A percentile compares a stretch with the other conserved stretches of the same genome.
phyloP scores from a whole-genome alignment of 1,140 invertebrate species.

The Leguminivora glycinivorella region DNA sequence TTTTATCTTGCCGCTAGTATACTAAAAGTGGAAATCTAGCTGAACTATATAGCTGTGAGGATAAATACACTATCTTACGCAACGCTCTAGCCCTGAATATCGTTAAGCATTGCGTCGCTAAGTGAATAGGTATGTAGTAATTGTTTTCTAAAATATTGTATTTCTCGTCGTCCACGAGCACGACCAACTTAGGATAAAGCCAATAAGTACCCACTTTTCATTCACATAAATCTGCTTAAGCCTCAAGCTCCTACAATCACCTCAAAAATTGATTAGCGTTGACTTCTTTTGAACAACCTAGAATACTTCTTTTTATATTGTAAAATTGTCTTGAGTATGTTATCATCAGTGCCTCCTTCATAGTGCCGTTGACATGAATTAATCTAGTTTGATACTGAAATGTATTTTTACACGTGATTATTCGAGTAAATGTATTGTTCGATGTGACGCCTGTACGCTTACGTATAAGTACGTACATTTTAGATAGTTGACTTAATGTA shows the following conservation, averaged over 20 bases:
- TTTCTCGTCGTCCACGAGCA: no score
- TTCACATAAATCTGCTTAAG: no score
- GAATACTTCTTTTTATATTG: neutral
- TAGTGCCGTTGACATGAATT: neutral
- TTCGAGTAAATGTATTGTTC: neutral
- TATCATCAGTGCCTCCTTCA: slow-evolving; percentile 5
- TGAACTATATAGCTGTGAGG: no score
- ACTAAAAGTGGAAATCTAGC: neutral
- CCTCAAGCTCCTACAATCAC: neutral
- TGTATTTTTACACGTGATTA: slow-evolving; percentile 13
- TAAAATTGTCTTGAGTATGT: neutral
- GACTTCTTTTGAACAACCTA: neutral
- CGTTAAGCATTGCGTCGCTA: no score
- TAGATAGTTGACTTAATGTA: slow-evolving; percentile 10
- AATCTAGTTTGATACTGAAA: slow-evolving; percentile 5
- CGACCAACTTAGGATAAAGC: no score
- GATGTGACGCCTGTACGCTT: slow-evolving; percentile 1
- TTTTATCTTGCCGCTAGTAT: neutral
- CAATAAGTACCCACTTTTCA: no score
- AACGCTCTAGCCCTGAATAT: no score
- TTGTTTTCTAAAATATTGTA: no score
- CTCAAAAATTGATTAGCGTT: neutral
- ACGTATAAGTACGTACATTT: slow-evolving; percentile 5
- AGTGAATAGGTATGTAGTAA: no score
- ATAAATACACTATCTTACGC: no score